Evolutionary conservation across 2,888 invertebrate species (phyloP), one percentile per base, ranked within the genome.

Genomic region (Thysanoteuthis rhombus): DNA sequence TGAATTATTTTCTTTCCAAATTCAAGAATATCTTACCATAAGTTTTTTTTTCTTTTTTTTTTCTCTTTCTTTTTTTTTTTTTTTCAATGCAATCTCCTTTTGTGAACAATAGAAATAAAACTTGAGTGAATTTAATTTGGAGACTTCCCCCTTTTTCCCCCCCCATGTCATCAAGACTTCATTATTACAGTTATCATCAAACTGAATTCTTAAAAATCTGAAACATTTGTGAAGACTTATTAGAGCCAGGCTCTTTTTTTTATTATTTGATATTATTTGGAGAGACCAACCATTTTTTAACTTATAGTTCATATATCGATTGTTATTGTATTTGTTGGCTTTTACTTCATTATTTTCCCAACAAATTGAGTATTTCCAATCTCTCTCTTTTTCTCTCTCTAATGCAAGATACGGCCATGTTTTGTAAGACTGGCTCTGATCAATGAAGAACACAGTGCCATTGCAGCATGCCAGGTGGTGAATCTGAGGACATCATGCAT

Each of bases 351-450:
- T 92, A 92, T 92, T 92, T 92, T 92, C 92, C 92, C 92, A 45
- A 92, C 42, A 92, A 45, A 45, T 45, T 45, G 92, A 45, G 92
- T 92, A 45, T 92, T 45, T 45, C 40, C 40, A 45, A 40, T 92
- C 92, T 92, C 90, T 90, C 75, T 75, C 75, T 92, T 42, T 92
- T 42, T 45, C 45, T 92, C 92, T 90, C 90, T 92, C 92, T 45
- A 92, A 92, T 92, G 92, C 92, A 92, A 92, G 92, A 92, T 92
- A 92, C 92, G 92, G 92, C 92, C 92, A 92, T 92, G 92, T 92
- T 92, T 92, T 92, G 92, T 92, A 92, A 92, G 92, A 92, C 92
- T 92, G 92, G 92, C 92, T 40, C 40, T 92, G 92, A 92, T 92
- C 92, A 45, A 40, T 92, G 92, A 92, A 92, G 92, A 45, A 92